A percentile compares a stretch with the other conserved stretches of the same genome.
phyloP scores from a whole-genome alignment of 92 coral and sea anemone genomes.

The Isaurus tuberculatus region DNA sequence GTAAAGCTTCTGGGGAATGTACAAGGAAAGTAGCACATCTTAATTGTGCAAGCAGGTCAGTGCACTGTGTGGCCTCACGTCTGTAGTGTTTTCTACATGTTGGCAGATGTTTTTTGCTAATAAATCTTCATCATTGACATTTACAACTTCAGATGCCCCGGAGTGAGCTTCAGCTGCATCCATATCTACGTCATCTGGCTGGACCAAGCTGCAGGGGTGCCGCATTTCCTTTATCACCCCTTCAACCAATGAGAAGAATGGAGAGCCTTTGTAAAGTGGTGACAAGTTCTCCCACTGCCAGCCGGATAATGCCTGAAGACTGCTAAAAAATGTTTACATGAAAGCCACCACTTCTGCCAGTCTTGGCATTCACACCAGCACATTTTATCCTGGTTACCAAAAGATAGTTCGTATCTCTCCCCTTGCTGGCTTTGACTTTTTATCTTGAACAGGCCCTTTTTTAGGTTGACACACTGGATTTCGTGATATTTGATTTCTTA shows the following conservation, averaged over 20 bases:
- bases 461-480: too few species aligned
- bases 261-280: slow-evolving; percentile 44
- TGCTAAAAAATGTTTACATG: too few species aligned
- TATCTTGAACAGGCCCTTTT: neutral
- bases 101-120: neutral
- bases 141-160: slow-evolving; percentile 22
- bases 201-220: slow-evolving; percentile 26
- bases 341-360: too few species aligned
- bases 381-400: too few species aligned
- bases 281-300: neutral
- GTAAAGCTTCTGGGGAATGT: slow-evolving; percentile 36
- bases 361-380: slow-evolving; percentile 16
- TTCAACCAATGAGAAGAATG: slow-evolving; percentile 43
- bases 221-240: slow-evolving; percentile 26
- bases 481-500: neutral
- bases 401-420: too few species aligned
- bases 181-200: slow-evolving; percentile 19
- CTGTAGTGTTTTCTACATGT: neutral
- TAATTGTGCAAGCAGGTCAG: slow-evolving; percentile 18
- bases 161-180: slow-evolving; percentile 11
- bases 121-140: neutral
- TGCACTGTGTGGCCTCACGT: slow-evolving; percentile 23
- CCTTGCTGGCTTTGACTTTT: too few species aligned
- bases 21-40: slow-evolving; percentile 40
- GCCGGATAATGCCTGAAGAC: slow-evolving; percentile 49